Base-by-base conservation (phyloP, 2,113 vertebrate species). In the Castor canadensis region DNA sequence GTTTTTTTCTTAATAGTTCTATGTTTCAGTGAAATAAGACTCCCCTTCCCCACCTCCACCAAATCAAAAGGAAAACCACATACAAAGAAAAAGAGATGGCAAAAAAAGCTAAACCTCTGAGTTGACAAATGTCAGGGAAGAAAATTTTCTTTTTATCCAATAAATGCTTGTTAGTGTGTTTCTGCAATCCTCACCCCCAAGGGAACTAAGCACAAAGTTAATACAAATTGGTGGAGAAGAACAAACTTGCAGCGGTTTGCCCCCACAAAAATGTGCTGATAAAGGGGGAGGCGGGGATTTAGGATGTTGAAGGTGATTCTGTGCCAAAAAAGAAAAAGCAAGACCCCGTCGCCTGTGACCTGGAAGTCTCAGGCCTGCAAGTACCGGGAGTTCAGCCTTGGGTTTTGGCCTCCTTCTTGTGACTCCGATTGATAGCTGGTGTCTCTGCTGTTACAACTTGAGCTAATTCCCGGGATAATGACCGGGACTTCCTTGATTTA, bases 401-500 rank as follows among this genome's bases (percentile, higher is more conserved):
- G 10, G 97, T 97, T 98, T 95, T 97, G 97, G 96, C 97, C 94
- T 94, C 87, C 92, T 64, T 95, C 82, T 73, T 0, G 95, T 96
- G 97, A 67, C 90, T 97, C 97, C 92, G 72, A 96, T 98, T 98
- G 98, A 98, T 98, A 97, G 96, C 96, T 96, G 45, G 15, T 97
- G 97, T 90, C 43, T 98, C 98, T 96, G 96, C 2, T 94, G 98
- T 98, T 94, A 97, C 97, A 93, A 96, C 97, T 98, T 97, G 96
- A 98, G 98, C 89, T 83, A 96, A 98, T 97, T 98, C 97, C 94
- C 95, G 95, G 97, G 98, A 98, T 98, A 98, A 98, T 97, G 97
- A 98, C 98, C 97, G 40, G 47, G 94, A 72, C 93, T 96, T 80
- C 92, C 75, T 35, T 98, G 98, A 99, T 98, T 98, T 98, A 99